These are phyloP conservation scores for Trachelus stipa DNA, from an alignment of 2,888 invertebrate genomes.

Conservation along the genomic window DNA sequence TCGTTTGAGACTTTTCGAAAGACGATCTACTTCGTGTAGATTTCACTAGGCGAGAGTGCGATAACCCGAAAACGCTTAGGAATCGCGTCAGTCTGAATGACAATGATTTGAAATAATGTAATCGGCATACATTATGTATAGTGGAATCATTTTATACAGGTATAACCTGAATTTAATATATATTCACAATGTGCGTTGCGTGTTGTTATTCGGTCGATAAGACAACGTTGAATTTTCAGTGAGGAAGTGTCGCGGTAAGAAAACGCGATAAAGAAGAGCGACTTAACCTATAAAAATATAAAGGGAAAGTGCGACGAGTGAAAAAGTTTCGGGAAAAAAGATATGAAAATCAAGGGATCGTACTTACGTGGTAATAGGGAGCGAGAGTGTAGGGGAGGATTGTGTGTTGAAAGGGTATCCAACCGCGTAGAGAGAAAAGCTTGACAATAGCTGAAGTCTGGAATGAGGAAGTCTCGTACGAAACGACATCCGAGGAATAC, in stretches of 20 bases:
- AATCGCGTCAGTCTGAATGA: neutral
- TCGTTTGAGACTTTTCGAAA: neutral
- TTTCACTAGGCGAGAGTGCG: neutral
- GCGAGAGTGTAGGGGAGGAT: neutral
- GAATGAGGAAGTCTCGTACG: constrained; percentile 61
- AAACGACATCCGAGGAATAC: constrained; percentile 57
- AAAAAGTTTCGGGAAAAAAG: constrained; percentile 12
- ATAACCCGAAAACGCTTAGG: neutral
- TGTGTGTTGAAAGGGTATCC: neutral
- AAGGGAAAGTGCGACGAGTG: neutral
- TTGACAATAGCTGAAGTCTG: constrained; percentile 50
- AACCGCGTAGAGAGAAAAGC: constrained; percentile 34
- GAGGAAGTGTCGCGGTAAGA: neutral
- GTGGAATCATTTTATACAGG: neutral
- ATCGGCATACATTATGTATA: neutral
- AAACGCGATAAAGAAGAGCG: neutral
- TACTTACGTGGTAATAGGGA: neutral
- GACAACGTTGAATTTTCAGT: neutral
- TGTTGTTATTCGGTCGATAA: neutral
- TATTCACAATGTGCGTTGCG: neutral
- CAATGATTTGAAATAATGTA: neutral
- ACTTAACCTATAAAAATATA: neutral
- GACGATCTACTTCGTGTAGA: neutral
- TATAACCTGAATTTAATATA: neutral
- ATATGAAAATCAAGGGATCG: neutral